A percentile compares a stretch with the other conserved stretches of the same genome.
These are phyloP conservation scores for Drosophila nigrodunni DNA, from an alignment of 1,140 invertebrate genomes.

Conservation along the genomic window DNA sequence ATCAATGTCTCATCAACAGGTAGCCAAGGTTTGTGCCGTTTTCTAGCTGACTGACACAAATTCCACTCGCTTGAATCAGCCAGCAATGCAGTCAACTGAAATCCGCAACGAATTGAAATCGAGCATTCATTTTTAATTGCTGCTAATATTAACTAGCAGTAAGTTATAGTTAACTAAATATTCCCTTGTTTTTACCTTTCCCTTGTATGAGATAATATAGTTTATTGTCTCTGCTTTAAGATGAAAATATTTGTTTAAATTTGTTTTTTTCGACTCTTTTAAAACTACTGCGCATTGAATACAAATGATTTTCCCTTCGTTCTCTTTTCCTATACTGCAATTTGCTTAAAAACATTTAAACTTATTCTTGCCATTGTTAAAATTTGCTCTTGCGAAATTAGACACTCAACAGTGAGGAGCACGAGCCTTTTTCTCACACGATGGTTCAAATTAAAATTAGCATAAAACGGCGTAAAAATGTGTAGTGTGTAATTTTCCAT, in stretches of 20 bases:
- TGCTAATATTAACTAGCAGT: no score
- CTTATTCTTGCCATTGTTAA: constrained; percentile 1
- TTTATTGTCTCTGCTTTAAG: no score
- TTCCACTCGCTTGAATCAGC: constrained; percentile 56
- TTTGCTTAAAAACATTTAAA: constrained; percentile 4
- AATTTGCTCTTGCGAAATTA: constrained; percentile 35
- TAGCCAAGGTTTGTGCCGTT: constrained; percentile 7
- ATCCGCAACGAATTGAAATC: constrained; percentile 7
- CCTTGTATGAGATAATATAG: no score
- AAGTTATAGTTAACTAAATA: no score
- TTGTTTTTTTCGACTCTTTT: not conserved
- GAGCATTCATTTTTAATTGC: not conserved
- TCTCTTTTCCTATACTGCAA: constrained; percentile 2
- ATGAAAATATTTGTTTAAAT: no score
- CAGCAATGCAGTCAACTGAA: constrained; percentile 18
- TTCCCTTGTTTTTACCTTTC: no score
- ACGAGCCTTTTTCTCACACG: constrained; percentile 77
- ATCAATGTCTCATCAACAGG: constrained; percentile 19
- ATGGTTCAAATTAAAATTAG: constrained; percentile 77
- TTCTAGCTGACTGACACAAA: constrained; percentile 34
- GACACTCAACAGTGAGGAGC: constrained; percentile 45
- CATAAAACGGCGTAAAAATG: constrained; percentile 58
- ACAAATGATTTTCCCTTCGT: not conserved
- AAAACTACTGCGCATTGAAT: not conserved
- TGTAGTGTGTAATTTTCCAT: constrained; percentile 74